Evolutionary conservation across 2,113 vertebrate genomes (phyloP).

Genomic region (Coracopsis vasa): DNA sequence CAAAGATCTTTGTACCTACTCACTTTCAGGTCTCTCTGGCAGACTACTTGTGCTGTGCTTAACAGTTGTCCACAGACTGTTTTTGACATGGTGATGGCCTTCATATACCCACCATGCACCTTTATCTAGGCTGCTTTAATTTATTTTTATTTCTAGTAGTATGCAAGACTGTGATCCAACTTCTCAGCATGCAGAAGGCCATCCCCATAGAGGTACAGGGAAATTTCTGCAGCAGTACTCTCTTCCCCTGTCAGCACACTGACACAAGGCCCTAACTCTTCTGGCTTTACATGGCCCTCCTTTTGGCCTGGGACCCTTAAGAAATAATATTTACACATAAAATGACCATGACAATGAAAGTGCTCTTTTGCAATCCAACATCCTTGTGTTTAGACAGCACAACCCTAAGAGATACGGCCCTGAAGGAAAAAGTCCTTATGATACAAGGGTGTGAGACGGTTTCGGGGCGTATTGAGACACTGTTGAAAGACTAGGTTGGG

Average conservation of each 20-base stretch:
- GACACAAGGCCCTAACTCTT: background rate
- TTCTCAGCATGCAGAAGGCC: background rate
- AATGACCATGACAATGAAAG: background rate
- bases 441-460: background rate
- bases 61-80: background rate
- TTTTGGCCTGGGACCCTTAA: background rate
- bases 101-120: background rate
- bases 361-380: fast-evolving
- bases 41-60: background rate
- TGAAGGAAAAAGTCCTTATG: background rate
- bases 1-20: background rate
- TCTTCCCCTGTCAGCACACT: background rate
- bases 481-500: background rate
- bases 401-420: background rate
- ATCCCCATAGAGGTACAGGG: background rate
- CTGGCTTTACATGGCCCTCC: background rate
- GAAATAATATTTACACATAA: background rate
- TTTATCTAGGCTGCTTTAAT: background rate
- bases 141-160: background rate
- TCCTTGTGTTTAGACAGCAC: background rate
- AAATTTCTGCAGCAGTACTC: background rate
- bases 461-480: background rate
- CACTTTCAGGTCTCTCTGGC: background rate
- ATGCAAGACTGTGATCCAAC: background rate
- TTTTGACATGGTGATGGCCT: background rate